Percentiles rank a stretch among this genome's conserved stretches.
phyloP scores from a whole-genome alignment of 2,113 vertebrate genomes.

The Arvicanthis niloticus region DNA sequence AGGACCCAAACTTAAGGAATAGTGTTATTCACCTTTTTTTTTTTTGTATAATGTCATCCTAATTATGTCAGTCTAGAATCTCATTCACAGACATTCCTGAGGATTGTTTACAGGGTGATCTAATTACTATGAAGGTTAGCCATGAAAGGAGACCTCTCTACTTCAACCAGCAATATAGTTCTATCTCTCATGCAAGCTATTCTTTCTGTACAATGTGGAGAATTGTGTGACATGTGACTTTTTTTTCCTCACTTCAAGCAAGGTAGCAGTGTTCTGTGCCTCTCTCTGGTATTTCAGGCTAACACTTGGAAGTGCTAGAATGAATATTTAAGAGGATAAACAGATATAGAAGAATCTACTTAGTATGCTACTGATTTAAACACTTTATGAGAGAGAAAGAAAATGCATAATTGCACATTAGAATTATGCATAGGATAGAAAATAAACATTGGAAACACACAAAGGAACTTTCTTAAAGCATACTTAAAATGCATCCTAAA shows the following conservation, averaged over 20 bases:
- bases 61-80: background rate
- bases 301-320: background rate
- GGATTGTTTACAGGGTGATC: background rate
- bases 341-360: background rate
- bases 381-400: background rate
- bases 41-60: background rate
- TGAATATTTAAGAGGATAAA: background rate
- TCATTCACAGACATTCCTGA: background rate
- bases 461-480: background rate
- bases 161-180: background rate
- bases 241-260: background rate
- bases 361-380: background rate
- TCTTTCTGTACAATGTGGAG: background rate
- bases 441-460: background rate
- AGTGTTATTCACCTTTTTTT: too few relatives aligned
- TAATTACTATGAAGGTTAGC: background rate
- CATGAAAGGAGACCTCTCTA: background rate
- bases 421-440: background rate
- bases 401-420: background rate
- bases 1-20: too few relatives aligned
- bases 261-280: background rate
- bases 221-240: background rate
- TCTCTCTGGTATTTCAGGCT: background rate
- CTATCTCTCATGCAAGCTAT: background rate
- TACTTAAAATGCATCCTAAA: background rate